These are phyloP conservation scores for Poecile montanus DNA, from an alignment of 2,797 vertebrate species.

Conservation along the genomic window DNA sequence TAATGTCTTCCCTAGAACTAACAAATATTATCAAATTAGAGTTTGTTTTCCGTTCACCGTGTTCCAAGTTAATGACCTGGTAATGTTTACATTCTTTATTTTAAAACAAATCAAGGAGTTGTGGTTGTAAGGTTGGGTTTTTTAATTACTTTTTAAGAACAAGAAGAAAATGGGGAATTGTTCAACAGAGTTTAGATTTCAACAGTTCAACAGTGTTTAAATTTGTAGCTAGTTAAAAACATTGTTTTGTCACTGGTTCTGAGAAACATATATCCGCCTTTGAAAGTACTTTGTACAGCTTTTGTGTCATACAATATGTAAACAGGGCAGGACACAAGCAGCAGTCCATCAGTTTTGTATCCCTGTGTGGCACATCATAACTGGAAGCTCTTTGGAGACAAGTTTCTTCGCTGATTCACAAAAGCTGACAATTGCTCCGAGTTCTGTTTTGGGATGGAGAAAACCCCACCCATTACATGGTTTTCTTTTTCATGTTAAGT, in stretches of 20 bases:
- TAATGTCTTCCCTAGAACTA: neutral
- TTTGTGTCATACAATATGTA: neutral
- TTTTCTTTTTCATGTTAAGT: neutral
- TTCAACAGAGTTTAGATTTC: neutral
- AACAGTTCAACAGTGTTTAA: neutral
- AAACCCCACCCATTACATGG: rapidly evolving
- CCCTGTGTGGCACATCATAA: neutral
- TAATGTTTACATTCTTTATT: neutral
- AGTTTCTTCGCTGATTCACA: neutral
- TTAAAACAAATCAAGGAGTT: neutral
- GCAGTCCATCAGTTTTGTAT: neutral
- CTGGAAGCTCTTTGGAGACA: neutral
- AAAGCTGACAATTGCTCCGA: neutral
- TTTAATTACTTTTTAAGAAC: neutral
- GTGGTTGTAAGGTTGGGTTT: neutral
- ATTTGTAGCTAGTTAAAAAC: neutral
- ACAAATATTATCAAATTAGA: neutral
- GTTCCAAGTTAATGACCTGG: neutral
- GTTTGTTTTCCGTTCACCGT: neutral
- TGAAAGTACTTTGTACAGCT: neutral
- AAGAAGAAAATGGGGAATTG: neutral
- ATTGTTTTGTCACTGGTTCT: neutral
- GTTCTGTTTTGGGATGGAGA: neutral
- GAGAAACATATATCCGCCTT: neutral
- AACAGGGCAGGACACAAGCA: neutral